These are phyloP conservation scores for Aurelia sp. DNA, from an alignment of 30 jellyfish, hydroid and myxozoan genomes.

Conservation along the genomic window DNA sequence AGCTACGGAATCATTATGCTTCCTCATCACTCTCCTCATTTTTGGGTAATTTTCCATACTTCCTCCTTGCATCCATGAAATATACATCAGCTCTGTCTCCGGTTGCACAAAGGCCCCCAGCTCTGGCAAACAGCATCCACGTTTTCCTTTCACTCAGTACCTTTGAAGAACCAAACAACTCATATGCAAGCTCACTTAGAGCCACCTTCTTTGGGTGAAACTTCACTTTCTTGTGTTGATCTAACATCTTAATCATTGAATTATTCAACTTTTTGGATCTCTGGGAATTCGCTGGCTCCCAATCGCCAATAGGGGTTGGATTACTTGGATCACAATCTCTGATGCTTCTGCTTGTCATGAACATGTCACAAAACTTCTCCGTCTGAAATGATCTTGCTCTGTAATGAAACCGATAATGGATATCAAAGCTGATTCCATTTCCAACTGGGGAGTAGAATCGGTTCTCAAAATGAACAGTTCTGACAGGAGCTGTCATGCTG, in stretches of 20 bases:
- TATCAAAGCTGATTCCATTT: neutral
- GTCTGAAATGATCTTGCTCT: constrained; percentile 1
- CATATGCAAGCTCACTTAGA: neutral
- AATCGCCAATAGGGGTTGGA: neutral
- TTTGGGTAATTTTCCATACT: constrained; percentile 1
- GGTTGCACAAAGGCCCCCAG: constrained; percentile 3
- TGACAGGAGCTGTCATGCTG: too few species aligned
- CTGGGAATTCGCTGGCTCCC: neutral
- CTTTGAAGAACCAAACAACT: neutral
- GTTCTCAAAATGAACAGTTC: too few species aligned
- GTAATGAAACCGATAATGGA: neutral
- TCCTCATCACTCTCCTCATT: constrained; percentile 1
- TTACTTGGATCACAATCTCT: neutral
- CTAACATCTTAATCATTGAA: neutral
- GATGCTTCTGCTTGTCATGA: neutral
- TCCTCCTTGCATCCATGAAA: constrained; percentile 9
- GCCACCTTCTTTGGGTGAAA: neutral
- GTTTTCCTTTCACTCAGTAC: neutral
- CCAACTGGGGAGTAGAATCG: too few species aligned
- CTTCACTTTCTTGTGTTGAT: neutral
- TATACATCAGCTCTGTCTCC: constrained; percentile 9
- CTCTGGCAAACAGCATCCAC: constrained; percentile 16
- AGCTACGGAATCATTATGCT: neutral
- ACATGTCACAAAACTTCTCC: neutral
- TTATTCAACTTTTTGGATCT: neutral